A percentile compares a stretch with the other conserved stretches of the same genome.
Conservation (phyloP, 2,888 invertebrate genomes). For the Microctonus brassicae region DNA sequence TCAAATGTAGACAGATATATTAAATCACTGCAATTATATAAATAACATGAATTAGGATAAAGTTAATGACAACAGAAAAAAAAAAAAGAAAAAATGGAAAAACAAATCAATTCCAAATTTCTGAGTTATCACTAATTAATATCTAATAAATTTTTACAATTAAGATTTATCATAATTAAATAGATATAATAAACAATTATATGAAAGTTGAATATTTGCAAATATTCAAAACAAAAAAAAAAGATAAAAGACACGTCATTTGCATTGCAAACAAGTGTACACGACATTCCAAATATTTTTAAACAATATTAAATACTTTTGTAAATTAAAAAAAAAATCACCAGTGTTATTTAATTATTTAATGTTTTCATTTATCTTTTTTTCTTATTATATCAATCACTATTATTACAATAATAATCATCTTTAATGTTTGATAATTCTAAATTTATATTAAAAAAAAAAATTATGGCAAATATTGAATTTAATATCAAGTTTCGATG, state of each 20-base stretch:
- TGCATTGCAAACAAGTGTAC: not conserved
- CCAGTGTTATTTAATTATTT: constrained; percentile 19
- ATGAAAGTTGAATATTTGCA: not conserved
- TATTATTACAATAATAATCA: not conserved
- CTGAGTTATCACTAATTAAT: not conserved
- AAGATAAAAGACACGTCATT: not conserved
- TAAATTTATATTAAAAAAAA: not conserved
- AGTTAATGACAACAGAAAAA: not conserved
- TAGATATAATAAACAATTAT: not conserved
- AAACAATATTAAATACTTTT: constrained; percentile 42
- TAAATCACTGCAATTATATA: constrained; percentile 3
- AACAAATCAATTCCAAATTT: not conserved
- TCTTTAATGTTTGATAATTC: not conserved
- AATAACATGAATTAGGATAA: not conserved
- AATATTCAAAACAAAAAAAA: not conserved
- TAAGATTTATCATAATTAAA: constrained; percentile 2
- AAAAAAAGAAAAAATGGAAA: not conserved
- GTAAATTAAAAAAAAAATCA: constrained; percentile 37
- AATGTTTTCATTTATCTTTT: not conserved
- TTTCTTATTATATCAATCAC: not conserved
- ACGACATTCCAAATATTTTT: not conserved
- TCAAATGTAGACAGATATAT: constrained; percentile 7
- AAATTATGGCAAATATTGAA: not conserved
- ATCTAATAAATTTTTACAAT: not conserved
- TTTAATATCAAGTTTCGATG: not conserved